Base-by-base conservation (phyloP, 2,888 invertebrate species). In the Rhingia rostrata region DNA sequence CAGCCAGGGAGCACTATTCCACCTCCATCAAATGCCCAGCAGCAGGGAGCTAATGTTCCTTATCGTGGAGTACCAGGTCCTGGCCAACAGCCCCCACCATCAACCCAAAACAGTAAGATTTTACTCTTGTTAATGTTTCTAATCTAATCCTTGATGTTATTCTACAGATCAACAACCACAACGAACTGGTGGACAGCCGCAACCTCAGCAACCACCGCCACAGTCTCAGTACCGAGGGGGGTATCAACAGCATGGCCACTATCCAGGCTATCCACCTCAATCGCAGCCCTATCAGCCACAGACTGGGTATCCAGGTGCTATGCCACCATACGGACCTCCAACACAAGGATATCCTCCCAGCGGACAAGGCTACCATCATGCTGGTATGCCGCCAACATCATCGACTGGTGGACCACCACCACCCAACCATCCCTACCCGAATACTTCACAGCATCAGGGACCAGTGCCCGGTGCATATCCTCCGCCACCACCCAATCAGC, bases 291-390 rank as follows among this genome's bases (percentile, higher is more conserved):
- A 94, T 87, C 93, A 94, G 70, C 93, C 94, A 39, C 92, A 92
- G 85, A 92, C 93, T 61, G 93, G 94, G 4, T 94, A 94, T 88
- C 93, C 93, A 0, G 88, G 88, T 14, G 88, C 88, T 10, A 89
- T 89, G 89, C 88, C 87, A 7, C 87, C 88, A 4, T 91, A 91
- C 72, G 91, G 91, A 0, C 91, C 91, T 5, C 91, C 91, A n/a
- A 80, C 90, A 0, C 91, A 91, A 86, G 89, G 93, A 4, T 95
- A 95, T 87, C 94, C 94, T 6, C 93, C 95, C 9, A 92, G 93
- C 3, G 92, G 93, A 66, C 92, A 92, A 93, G 89, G 92, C 88
- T 93, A 93, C 86, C 93, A 93, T 78, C 93, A 93, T 58, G 92
- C 92, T 12, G 91, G 90, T 32, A 89, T 91, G 87, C 92, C 93